Evolutionary conservation across 30 jellyfish, hydroid and myxozoan species (phyloP), one percentile per base, ranked within the genome.

Genomic region (Nemopilema nomurai): DNA sequence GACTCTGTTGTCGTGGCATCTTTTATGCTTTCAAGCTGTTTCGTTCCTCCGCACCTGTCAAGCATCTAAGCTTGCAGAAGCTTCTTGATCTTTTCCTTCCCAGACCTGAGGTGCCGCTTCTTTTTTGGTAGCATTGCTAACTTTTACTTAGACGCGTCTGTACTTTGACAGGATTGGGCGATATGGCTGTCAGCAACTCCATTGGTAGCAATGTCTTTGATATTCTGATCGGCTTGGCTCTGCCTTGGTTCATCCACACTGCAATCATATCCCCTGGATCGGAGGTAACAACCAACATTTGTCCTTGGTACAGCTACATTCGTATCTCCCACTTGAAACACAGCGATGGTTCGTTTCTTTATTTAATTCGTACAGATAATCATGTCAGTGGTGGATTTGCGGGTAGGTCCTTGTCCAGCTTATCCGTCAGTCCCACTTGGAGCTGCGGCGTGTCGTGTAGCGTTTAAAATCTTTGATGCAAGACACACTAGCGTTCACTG

Each of bases 101-200:
- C n/a, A n/a, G n/a, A n/a, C n/a, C n/a, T n/a, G 70, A 57, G 70
- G 4, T 18, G 70, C 20, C 20, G 70, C 20, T 57, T 8, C 4
- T 18, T 32, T 69, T 26, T 8, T 0, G 9, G 8, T 69, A 20
- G 26, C 6, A 69, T 22, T 20, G 80, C 19, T 7, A 28, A 65
- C 19, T 28, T n/a, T 3, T 16, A 8, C 57, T 76, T n/a, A 49
- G 18, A 23, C 22, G 19, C 26, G 23, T 63, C 16, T 22, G 27
- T 30, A n/a, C 66, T 63, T 69, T 0, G 25, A 8, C 51, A 91
- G 97, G 97, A 23, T 96, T 74, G 69, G 97, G 97, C 28, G 97
- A 91, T 51, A 91, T 91, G 97, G 97, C 97, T 0, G 97, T 91
- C 41, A 83, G 96, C 25, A 91, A 91, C 62, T 91, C 97, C 33